Evolutionary conservation across 2,113 vertebrate genomes (phyloP).

Genomic region (Oenanthe melanoleuca): DNA sequence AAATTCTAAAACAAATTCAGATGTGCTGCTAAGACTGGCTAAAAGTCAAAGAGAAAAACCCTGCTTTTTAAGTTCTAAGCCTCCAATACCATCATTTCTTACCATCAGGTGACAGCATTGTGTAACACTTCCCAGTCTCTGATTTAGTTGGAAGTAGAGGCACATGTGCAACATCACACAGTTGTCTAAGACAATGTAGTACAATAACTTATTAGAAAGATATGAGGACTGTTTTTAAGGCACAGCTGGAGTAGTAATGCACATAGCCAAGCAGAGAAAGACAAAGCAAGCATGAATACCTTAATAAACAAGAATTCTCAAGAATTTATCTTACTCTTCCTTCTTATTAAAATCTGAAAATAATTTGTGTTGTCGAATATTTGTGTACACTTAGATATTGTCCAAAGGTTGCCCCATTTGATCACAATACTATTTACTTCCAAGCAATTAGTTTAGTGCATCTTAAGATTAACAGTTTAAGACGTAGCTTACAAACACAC

Average conservation of each 20-base stretch:
- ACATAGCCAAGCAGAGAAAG: not conserved
- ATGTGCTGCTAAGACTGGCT: not conserved
- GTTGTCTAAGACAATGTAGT: not conserved
- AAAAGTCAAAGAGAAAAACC: not conserved
- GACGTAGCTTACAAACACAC: not conserved
- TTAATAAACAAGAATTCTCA: not conserved
- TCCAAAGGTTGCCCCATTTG: not conserved
- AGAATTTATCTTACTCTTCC: not conserved
- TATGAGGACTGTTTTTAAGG: not conserved
- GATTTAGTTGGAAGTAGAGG: not conserved
- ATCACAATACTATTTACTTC: not conserved
- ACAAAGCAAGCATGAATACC: not conserved
- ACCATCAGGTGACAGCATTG: not conserved
- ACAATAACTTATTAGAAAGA: not conserved
- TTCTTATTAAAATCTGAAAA: not conserved
- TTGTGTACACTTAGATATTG: not conserved
- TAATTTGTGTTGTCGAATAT: not conserved
- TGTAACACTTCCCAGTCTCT: not conserved
- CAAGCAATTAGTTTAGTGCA: not conserved
- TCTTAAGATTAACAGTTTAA: not conserved
- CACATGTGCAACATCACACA: fast-evolving
- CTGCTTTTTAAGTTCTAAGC: not conserved
- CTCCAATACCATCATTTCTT: not conserved
- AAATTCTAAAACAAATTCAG: not conserved
- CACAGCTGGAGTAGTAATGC: not conserved